Percentiles rank a stretch among this genome's conserved stretches.
Evolutionary conservation across 2,797 vertebrate species (phyloP).

Genomic region (Telmatherina bonti): DNA sequence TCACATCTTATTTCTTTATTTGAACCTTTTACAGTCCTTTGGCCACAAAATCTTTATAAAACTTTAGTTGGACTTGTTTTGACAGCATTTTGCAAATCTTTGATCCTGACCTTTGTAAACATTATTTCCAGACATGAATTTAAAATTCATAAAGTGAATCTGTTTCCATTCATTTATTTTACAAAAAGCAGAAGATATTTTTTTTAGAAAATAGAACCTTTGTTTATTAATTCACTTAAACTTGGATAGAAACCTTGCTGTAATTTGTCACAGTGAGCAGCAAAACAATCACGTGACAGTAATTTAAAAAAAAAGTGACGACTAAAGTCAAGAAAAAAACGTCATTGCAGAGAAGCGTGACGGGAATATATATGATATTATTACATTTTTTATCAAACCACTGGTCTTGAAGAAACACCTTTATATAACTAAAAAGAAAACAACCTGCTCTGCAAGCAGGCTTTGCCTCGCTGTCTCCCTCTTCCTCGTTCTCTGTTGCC

Average conservation of each 20-base stretch:
- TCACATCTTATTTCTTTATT: too few relatives aligned
- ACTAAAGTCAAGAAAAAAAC: not conserved
- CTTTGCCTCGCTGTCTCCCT: conserved; percentile 23
- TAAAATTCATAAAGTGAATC: too few relatives aligned
- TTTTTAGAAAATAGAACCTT: not conserved
- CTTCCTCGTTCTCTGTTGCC: conserved; percentile 40
- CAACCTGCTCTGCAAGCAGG: conserved; percentile 27
- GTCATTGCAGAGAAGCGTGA: conserved; percentile 1
- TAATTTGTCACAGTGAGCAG: not conserved
- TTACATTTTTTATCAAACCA: conserved; percentile 12
- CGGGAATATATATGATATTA: conserved; percentile 35
- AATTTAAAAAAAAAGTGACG: not conserved
- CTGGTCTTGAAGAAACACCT: conserved; percentile 6
- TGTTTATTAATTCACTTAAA: not conserved
- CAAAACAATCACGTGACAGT: not conserved
- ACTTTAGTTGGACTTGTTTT: too few relatives aligned
- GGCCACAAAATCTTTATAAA: too few relatives aligned
- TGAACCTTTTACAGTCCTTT: too few relatives aligned
- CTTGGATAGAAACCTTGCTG: too few relatives aligned
- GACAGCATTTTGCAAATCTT: too few relatives aligned
- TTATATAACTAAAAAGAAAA: conserved; percentile 26
- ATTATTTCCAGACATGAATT: too few relatives aligned
- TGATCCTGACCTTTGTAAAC: too few relatives aligned
- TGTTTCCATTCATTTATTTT: too few relatives aligned
- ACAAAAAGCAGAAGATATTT: too few relatives aligned